Conservation (phyloP, 2,797 vertebrate species). For the Knipowitschia caucasica region DNA sequence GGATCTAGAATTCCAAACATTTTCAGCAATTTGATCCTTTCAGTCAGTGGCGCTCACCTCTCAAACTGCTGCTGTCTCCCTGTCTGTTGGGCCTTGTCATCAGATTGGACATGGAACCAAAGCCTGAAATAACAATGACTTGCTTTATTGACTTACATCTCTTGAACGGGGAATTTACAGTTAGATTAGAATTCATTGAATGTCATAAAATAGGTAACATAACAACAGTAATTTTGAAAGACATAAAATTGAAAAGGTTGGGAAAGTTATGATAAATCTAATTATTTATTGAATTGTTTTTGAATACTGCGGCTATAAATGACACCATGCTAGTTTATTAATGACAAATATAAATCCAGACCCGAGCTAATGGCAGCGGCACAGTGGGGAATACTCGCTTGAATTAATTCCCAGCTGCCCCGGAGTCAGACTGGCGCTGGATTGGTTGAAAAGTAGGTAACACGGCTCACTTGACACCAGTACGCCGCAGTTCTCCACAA, state of each 20-base stretch:
- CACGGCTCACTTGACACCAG: conserved; percentile 27
- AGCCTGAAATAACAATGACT: conserved; percentile 52
- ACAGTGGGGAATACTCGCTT: conserved; percentile 62
- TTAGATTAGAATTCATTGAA: too few relatives aligned
- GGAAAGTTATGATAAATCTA: too few relatives aligned
- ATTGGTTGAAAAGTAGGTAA: conserved; percentile 32
- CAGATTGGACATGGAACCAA: conserved; percentile 58
- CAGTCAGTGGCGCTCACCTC: conserved; percentile 11
- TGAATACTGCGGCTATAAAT: too few relatives aligned
- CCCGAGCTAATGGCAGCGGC: conserved; percentile 24
- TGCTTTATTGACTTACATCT: too few relatives aligned
- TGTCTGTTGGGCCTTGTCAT: conserved; percentile 61
- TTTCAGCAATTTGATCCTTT: too few relatives aligned
- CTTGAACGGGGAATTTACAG: too few relatives aligned
- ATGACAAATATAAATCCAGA: not conserved
- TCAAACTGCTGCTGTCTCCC: conserved; percentile 62
- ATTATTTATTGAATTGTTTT: too few relatives aligned
- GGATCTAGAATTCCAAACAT: not conserved
- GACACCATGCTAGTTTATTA: too few relatives aligned
- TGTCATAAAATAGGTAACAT: too few relatives aligned
- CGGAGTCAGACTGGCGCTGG: conserved; percentile 63
- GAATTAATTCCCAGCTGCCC: conserved; percentile 74
- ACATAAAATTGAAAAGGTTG: too few relatives aligned
- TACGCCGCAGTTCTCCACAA: conserved; percentile 11
- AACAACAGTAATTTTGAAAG: too few relatives aligned